Conservation (phyloP, 2,113 vertebrate species). For the Laticauda colubrina region DNA sequence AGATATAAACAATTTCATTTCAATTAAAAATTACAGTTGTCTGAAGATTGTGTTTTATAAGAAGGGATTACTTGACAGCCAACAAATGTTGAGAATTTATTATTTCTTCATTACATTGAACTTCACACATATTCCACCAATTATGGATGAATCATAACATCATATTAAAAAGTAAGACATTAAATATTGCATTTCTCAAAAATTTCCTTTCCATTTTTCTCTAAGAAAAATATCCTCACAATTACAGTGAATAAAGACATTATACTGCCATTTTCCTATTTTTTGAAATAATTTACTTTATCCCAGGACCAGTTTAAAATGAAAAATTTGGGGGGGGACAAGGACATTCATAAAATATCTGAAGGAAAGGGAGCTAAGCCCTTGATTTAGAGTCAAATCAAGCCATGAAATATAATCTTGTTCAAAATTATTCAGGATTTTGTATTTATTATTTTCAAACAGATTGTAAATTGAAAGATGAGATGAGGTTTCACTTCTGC, state of each 20-base stretch:
- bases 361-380: not conserved
- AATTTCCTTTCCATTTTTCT: constrained; percentile 14
- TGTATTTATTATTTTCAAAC: not conserved
- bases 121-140: not conserved
- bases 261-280: not conserved
- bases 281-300: not conserved
- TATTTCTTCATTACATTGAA: constrained; percentile 25
- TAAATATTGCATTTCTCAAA: not conserved
- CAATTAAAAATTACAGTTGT: constrained; percentile 37
- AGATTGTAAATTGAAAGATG: not conserved
- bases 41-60: constrained; percentile 31
- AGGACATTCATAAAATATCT: not conserved
- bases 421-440: not conserved
- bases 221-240: not conserved
- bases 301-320: not conserved
- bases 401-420: not conserved
- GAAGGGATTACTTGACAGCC: constrained; percentile 9
- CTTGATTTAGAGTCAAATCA: not conserved
- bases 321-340: not conserved
- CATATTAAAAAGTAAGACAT: not conserved
- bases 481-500: not conserved
- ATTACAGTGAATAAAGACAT: not conserved
- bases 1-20: constrained; percentile 19
- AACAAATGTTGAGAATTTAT: constrained; percentile 19
- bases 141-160: not conserved